phyloP scores from a whole-genome alignment of 2,113 vertebrate genomes.

The Coturnix japonica region DNA sequence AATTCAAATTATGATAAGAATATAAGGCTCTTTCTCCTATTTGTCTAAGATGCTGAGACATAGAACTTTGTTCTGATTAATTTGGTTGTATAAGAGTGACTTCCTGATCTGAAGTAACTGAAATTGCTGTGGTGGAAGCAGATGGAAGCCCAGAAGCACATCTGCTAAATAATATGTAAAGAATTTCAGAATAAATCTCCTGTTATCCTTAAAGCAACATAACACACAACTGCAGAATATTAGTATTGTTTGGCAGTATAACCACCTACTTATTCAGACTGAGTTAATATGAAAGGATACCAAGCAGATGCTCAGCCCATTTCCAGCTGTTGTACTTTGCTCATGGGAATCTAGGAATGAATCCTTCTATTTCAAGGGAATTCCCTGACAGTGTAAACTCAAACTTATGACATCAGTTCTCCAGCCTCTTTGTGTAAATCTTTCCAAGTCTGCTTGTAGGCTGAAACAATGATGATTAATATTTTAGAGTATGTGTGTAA shows the following conservation, averaged over 20 bases:
- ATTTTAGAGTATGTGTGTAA: not conserved
- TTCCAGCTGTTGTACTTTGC: not conserved
- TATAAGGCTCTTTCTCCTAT: not conserved
- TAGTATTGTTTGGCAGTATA: constrained; percentile 5
- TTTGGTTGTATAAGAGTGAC: not conserved
- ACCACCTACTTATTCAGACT: not conserved
- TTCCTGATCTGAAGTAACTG: constrained; percentile 6
- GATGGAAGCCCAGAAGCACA: not conserved
- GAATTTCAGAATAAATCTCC: not conserved
- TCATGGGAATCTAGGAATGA: constrained; percentile 3
- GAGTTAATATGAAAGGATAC: not conserved
- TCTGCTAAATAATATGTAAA: constrained; percentile 20
- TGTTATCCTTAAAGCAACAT: not conserved
- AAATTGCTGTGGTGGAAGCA: not conserved
- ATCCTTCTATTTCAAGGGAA: not conserved
- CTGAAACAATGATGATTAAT: not conserved
- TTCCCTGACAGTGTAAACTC: not conserved
- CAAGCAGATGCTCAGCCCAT: not conserved
- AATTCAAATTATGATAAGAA: constrained; percentile 1
- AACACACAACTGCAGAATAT: not conserved
- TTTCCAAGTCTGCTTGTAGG: not conserved
- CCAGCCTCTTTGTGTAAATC: not conserved
- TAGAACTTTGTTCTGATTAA: not conserved
- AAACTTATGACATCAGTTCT: not conserved
- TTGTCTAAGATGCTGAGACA: not conserved